Evolutionary conservation across 1,140 invertebrate species (phyloP).

Genomic region (Rhagoletis zephyria): DNA sequence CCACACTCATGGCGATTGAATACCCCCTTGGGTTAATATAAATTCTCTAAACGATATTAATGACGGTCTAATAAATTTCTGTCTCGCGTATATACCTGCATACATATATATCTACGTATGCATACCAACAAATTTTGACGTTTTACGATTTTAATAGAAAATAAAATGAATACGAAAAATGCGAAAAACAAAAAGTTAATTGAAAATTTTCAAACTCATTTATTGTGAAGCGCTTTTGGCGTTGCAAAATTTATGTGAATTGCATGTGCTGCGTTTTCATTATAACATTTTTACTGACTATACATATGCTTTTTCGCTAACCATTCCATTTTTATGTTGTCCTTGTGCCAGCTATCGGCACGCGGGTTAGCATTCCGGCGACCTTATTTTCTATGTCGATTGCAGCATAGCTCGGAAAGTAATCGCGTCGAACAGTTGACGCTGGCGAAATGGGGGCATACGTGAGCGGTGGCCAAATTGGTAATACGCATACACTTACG

Average conservation of each 20-base stretch:
- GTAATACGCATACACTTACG: not conserved
- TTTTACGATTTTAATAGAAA: slow-evolving; percentile 34
- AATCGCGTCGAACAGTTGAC: not conserved
- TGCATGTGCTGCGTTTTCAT: slow-evolving; percentile 34
- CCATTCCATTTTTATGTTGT: slow-evolving; percentile 2
- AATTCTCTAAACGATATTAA: not conserved
- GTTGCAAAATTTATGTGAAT: slow-evolving; percentile 40
- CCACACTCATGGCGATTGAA: too few species aligned
- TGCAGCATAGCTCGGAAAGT: not conserved
- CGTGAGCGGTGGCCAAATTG: not conserved
- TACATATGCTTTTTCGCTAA: not conserved
- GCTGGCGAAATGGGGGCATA: slow-evolving; percentile 16
- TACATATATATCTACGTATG: not conserved
- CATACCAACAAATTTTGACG: slow-evolving; percentile 21
- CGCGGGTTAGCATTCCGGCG: not conserved
- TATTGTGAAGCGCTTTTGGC: not conserved
- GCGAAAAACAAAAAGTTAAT: slow-evolving; percentile 32
- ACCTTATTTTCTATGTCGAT: slow-evolving; percentile 35
- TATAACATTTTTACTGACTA: slow-evolving; percentile 33
- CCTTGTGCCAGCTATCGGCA: slow-evolving; percentile 12
- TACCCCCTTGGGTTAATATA: not conserved
- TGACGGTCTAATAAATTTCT: slow-evolving; percentile 34
- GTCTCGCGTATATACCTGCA: too few species aligned
- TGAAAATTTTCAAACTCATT: slow-evolving; percentile 53
- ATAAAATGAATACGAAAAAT: not conserved